These are phyloP conservation scores for Cairina moschata DNA, from an alignment of 2,113 vertebrate genomes.

Conservation along the genomic window DNA sequence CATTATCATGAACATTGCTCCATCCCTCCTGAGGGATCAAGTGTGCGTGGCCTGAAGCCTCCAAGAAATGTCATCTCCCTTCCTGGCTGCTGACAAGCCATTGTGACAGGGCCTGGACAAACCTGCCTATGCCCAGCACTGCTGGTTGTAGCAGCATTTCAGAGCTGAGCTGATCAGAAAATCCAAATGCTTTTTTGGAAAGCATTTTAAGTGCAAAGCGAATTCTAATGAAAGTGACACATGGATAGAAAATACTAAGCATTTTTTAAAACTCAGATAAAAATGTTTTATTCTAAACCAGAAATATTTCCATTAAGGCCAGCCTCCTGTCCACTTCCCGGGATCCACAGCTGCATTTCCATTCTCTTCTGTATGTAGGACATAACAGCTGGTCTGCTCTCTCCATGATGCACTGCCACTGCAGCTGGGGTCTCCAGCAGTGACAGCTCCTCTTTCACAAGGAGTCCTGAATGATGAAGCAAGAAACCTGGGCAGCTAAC, in stretches of 20 bases:
- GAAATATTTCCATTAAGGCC: background rate
- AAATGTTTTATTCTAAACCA: background rate
- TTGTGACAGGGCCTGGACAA: background rate
- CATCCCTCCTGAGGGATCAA: background rate
- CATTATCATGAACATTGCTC: background rate
- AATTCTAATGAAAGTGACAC: background rate
- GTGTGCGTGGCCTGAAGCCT: background rate
- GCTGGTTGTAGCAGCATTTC: background rate
- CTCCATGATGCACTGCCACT: background rate
- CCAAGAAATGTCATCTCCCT: background rate
- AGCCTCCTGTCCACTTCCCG: background rate
- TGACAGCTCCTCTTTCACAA: background rate
- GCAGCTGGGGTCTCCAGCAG: background rate
- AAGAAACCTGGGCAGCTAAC: background rate
- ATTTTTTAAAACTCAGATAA: background rate
- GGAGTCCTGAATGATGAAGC: background rate
- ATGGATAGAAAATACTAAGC: background rate
- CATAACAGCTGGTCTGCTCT: background rate
- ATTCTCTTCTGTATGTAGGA: background rate
- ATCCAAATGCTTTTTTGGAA: background rate
- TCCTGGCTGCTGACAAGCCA: background rate
- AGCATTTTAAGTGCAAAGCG: background rate
- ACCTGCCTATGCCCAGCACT: background rate
- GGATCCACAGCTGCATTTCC: background rate
- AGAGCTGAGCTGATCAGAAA: background rate